Evolutionary conservation across 2,797 vertebrate species (phyloP).

Genomic region (Mormyrops attenuatus): DNA sequence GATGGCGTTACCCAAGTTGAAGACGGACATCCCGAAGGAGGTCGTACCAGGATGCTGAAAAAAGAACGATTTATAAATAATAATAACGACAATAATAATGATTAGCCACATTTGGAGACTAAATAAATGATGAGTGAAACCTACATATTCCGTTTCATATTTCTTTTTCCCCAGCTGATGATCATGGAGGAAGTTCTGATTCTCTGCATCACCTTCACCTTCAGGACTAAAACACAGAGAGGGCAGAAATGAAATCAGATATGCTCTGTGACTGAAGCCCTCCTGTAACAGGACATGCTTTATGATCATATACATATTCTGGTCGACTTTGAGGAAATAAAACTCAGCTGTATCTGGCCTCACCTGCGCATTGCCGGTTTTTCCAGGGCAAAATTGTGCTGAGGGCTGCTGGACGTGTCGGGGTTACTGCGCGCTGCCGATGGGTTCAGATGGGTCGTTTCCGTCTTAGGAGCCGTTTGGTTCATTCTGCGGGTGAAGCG

Average conservation of each 20-base stretch:
- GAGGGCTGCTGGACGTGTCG: slow-evolving; percentile 79
- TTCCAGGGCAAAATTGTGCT: slow-evolving; percentile 53
- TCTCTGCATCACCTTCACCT: slow-evolving; percentile 79
- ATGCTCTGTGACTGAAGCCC: neutral
- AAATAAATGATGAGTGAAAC: slow-evolving; percentile 39
- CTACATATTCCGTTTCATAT: slow-evolving; percentile 94
- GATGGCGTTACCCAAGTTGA: slow-evolving; percentile 98
- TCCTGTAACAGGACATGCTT: neutral
- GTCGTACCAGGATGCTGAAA: slow-evolving; percentile 81
- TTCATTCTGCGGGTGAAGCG: slow-evolving; percentile 44
- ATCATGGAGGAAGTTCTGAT: slow-evolving; percentile 86
- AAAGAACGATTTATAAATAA: slow-evolving; percentile 27
- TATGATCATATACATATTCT: neutral
- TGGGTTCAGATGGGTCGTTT: slow-evolving; percentile 77
- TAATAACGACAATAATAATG: neutral
- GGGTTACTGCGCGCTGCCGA: slow-evolving; percentile 81
- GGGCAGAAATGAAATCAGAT: neutral
- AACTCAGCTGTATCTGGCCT: slow-evolving; percentile 14
- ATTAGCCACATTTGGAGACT: slow-evolving; percentile 11
- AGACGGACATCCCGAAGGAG: slow-evolving; percentile 98
- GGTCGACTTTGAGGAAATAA: neutral
- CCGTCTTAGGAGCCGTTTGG: slow-evolving; percentile 61
- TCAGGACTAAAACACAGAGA: neutral
- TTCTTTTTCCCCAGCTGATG: slow-evolving; percentile 83
- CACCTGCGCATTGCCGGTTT: slow-evolving; percentile 68